Conservation (phyloP, 2,888 invertebrate species). For the Exephanes ischioxanthus region DNA sequence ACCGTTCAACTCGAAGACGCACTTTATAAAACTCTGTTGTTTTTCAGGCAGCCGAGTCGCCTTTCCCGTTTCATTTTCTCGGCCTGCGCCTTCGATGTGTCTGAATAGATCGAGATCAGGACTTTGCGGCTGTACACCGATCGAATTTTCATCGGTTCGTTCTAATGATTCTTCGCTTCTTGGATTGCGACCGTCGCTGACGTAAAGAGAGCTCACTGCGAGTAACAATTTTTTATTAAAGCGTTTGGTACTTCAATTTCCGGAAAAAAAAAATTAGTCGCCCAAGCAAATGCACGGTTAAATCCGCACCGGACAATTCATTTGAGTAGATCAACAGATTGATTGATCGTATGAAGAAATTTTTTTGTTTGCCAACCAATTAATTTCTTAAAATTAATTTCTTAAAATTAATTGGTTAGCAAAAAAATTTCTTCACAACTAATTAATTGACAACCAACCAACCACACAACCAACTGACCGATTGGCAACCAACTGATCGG, state of each 20-base stretch:
- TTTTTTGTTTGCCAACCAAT: background rate
- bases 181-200: conserved; percentile 17
- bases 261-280: background rate
- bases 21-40: conserved; percentile 7
- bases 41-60: background rate
- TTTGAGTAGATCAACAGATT: background rate
- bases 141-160: conserved; percentile 29
- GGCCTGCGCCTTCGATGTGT: background rate
- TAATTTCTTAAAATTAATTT: background rate
- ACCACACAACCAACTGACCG: too few relatives aligned
- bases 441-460: background rate
- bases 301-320: background rate
- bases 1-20: conserved; percentile 28
- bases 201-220: conserved; percentile 30
- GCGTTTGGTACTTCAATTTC: background rate
- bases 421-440: too few relatives aligned
- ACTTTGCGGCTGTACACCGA: background rate
- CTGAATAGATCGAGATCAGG: background rate
- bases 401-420: too few relatives aligned
- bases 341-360: background rate
- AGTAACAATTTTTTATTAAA: conserved; percentile 6
- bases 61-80: background rate
- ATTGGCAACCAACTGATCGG: too few relatives aligned
- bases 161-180: conserved; percentile 15
- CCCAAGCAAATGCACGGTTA: too few relatives aligned